These are phyloP conservation scores for Lepidurus arcticus DNA, from an alignment of 1,140 invertebrate genomes.

Conservation along the genomic window DNA sequence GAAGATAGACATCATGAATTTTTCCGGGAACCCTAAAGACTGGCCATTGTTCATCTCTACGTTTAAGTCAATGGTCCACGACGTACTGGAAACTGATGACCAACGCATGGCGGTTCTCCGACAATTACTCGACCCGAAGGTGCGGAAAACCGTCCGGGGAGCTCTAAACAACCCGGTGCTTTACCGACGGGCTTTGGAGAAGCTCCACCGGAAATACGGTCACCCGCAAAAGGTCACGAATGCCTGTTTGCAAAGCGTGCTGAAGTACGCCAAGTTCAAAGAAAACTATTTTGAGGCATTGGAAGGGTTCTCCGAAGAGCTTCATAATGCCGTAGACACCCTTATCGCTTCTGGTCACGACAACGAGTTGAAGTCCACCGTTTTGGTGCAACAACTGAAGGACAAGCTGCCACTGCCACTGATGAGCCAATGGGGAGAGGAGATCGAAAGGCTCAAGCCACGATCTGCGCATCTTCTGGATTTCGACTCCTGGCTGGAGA, in stretches of 20 bases:
- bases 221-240: slow-evolving; percentile 9
- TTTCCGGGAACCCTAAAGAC: slow-evolving; percentile 11
- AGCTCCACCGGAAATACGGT: slow-evolving; percentile 15
- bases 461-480: background rate
- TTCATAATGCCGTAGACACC: background rate
- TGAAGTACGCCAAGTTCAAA: background rate
- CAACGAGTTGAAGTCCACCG: background rate
- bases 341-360: background rate
- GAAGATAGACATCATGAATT: slow-evolving; percentile 24
- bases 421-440: background rate
- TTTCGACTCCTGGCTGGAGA: slow-evolving; percentile 24
- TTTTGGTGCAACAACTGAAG: background rate
- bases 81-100: background rate
- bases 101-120: slow-evolving; percentile 20
- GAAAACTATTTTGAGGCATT: background rate
- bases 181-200: background rate
- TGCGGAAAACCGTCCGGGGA: background rate
- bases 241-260: background rate
- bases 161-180: background rate
- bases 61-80: slow-evolving; percentile 20
- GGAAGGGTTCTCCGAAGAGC: background rate
- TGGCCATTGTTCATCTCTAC: slow-evolving; percentile 24
- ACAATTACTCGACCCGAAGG: slow-evolving; percentile 5
- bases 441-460: slow-evolving; percentile 15
- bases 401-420: background rate